Evolutionary conservation across 2,797 vertebrate genomes (phyloP).

Genomic region (Tragopan temminckii): DNA sequence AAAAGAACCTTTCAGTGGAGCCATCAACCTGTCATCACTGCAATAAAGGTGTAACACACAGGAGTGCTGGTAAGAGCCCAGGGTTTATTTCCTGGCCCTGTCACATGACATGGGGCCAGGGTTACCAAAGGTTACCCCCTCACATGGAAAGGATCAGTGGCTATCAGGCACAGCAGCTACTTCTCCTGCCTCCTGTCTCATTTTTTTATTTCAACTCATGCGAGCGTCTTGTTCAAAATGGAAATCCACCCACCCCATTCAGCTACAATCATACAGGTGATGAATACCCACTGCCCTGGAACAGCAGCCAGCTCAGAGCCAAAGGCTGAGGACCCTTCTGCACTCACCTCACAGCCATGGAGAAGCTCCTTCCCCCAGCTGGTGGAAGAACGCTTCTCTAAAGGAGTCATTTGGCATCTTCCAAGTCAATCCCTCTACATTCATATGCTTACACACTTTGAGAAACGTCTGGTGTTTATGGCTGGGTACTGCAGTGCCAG

Average conservation of each 20-base stretch:
- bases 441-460: fast-evolving
- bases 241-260: not conserved
- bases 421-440: not conserved
- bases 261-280: not conserved
- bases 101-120: constrained; percentile 55
- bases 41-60: constrained; percentile 74
- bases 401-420: not conserved
- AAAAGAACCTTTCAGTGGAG: constrained; percentile 81
- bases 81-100: constrained; percentile 67
- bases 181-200: constrained; percentile 23
- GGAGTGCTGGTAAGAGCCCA: constrained; percentile 60
- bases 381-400: not conserved
- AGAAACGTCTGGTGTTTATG: fast-evolving
- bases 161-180: not conserved
- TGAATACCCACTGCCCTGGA: not conserved
- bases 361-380: not conserved
- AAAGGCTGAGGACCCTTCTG: not conserved
- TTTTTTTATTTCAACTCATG: constrained; percentile 1
- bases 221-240: not conserved
- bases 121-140: constrained; percentile 62
- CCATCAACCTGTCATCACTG: constrained; percentile 83
- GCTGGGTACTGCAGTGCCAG: not conserved
- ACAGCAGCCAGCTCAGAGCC: fast-evolving
- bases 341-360: not conserved
- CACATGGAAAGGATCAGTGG: constrained; percentile 61